Base-by-base conservation (phyloP, 2,797 vertebrate species). In the Etheostoma nigrum region DNA sequence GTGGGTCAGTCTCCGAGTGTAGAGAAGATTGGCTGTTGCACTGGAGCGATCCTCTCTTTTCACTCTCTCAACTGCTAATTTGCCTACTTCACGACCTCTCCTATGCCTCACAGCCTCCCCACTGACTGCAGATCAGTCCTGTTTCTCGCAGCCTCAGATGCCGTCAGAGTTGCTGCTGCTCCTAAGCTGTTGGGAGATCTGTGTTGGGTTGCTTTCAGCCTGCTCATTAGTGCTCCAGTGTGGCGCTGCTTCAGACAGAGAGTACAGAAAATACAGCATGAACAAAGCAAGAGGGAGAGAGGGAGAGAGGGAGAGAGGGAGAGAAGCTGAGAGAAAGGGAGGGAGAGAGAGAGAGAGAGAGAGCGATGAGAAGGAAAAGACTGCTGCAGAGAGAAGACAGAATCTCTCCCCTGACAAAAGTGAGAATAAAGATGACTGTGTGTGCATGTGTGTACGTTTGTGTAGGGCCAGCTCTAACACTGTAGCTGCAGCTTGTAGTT, bases 171-270 rank as follows among this genome's bases (percentile, higher is more conserved):
- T 72, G 74, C 74, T 60, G 83, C 84, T 78, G 76, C 82, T 85
- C 72, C 61, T 81, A 71, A 79, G 78, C 88, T 91, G 93, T 79
- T 77, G 71, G 76, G 81, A 85, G 87, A 90, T 92, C 84, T 91
- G 85, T 57, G 82, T 58, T 63, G 49, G 19, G 77, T 68, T 79
- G 84, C 85, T 82, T 81, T 85, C 74, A 68, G 61, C 62, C 57
- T 60, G 86, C 86, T 93, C 89, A 88, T 90, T 92, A 91, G 90
- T 82, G 89, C 90, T 88, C 75, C 82, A 75, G 85, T 61, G 82
- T 87, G 85, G 76, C 16, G 53, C 86, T 80, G 89, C 87, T 88
- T 89, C 87, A 88, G 83, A 80, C 57, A 61, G 79, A 86, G 87
- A 84, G 88, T 86, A 81, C 67, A 82, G 85, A 76, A 79, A 82